These are phyloP conservation scores for Anas flavirostris DNA, from an alignment of 2,797 vertebrate genomes.

Conservation along the genomic window DNA sequence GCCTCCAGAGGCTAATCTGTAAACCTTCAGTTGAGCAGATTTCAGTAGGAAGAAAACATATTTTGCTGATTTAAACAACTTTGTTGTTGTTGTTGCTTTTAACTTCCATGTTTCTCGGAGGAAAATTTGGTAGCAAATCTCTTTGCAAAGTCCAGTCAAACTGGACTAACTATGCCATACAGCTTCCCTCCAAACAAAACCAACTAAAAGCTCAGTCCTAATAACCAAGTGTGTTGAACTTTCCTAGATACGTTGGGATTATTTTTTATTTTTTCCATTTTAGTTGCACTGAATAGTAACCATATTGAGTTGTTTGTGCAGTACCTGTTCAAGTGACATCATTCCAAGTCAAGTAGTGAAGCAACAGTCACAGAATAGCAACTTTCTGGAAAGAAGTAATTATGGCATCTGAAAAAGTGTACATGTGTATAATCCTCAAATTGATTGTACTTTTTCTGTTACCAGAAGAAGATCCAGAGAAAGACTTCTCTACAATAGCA, in stretches of 20 bases:
- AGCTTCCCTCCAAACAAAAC: background rate
- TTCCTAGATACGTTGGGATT: background rate
- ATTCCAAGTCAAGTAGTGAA: background rate
- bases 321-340: background rate
- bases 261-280: background rate
- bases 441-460: background rate
- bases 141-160: background rate
- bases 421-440: background rate
- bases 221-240: background rate
- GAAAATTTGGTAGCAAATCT: background rate
- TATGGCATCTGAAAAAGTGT: background rate
- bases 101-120: background rate
- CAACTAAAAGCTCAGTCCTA: background rate
- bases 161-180: background rate
- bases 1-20: conserved; percentile 15
- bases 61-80: background rate
- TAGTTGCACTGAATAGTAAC: background rate
- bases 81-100: background rate
- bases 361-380: background rate
- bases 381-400: background rate
- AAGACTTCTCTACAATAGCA: background rate
- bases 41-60: background rate
- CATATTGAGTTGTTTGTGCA: background rate
- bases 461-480: background rate
- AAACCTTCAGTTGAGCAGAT: background rate